A percentile compares a stretch with the other conserved stretches of the same genome.
phyloP scores from a whole-genome alignment of 2,888 invertebrate species.

The Tetragnatha montana region DNA sequence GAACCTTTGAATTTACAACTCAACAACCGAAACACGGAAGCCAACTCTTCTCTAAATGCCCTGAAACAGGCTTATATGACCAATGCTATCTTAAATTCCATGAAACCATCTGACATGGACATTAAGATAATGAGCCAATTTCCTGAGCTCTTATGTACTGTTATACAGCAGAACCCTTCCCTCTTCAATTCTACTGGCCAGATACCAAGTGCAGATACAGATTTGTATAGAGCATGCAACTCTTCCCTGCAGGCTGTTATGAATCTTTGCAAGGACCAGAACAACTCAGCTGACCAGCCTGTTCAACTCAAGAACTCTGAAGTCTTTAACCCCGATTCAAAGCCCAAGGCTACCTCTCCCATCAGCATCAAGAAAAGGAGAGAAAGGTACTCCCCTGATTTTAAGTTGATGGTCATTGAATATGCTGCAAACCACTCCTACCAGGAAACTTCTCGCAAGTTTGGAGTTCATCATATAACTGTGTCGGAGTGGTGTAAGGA shows the following conservation, averaged over 20 bases:
- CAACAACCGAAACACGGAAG: conserved; percentile 30
- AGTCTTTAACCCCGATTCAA: conserved; percentile 3
- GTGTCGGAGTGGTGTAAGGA: conserved; percentile 70
- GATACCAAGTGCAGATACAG: conserved; percentile 40
- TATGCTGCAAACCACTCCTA: conserved; percentile 67
- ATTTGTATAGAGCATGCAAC: conserved; percentile 54
- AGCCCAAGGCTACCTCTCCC: neutral
- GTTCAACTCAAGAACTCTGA: neutral
- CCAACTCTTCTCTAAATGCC: conserved; percentile 64
- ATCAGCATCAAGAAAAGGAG: conserved; percentile 36
- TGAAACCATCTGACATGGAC: conserved; percentile 62
- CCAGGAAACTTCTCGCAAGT: conserved; percentile 66
- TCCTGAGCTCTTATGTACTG: conserved; percentile 53
- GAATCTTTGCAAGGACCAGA: conserved; percentile 53
- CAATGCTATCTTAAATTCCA: conserved; percentile 63
- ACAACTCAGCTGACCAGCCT: neutral
- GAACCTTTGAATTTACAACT: conserved; percentile 48
- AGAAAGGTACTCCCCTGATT: conserved; percentile 65
- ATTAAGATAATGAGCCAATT: conserved; percentile 59
- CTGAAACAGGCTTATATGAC: conserved; percentile 68
- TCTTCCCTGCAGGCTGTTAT: conserved; percentile 62
- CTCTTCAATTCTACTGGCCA: conserved; percentile 46
- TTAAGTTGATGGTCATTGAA: conserved; percentile 64
- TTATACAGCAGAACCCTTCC: conserved; percentile 58
- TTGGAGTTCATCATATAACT: conserved; percentile 68